A percentile compares a stretch with the other conserved stretches of the same genome.
phyloP scores from a whole-genome alignment of 2,113 vertebrate genomes.

The Ictidomys tridecemlineatus region DNA sequence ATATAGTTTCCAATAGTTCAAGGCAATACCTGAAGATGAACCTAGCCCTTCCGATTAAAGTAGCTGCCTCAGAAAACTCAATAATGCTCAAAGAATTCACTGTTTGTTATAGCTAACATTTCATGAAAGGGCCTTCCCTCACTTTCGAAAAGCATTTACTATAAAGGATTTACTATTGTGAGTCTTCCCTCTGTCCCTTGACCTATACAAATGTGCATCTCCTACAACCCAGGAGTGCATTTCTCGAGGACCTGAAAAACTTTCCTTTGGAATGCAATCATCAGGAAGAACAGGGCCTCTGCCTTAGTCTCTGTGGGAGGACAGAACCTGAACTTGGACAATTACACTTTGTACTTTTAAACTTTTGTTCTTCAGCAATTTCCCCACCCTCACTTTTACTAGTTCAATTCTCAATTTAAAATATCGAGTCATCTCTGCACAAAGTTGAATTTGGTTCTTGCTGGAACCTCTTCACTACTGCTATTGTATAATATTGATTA shows the following conservation, averaged over 20 bases:
- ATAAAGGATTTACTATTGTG: background rate
- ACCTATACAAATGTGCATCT: no score
- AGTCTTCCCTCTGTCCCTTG: background rate
- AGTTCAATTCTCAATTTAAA: background rate
- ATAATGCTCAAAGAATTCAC: background rate
- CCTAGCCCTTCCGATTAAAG: background rate
- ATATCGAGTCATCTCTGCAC: background rate
- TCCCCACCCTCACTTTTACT: background rate
- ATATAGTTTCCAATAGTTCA: background rate
- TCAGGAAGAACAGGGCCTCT: background rate
- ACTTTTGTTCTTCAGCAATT: background rate
- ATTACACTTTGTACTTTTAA: background rate
- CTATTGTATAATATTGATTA: background rate
- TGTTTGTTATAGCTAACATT: background rate
- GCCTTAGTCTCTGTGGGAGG: background rate
- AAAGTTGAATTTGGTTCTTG: background rate
- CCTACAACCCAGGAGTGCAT: background rate
- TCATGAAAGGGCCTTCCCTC: rapidly evolving
- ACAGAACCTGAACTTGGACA: no score
- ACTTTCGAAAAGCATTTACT: background rate
- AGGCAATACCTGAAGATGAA: background rate
- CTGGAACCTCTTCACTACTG: background rate
- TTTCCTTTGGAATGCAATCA: background rate
- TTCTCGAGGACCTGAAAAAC: background rate
- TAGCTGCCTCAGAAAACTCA: background rate